Conservation (phyloP, 1,140 invertebrate genomes). For the Euwallacea fornicatus region DNA sequence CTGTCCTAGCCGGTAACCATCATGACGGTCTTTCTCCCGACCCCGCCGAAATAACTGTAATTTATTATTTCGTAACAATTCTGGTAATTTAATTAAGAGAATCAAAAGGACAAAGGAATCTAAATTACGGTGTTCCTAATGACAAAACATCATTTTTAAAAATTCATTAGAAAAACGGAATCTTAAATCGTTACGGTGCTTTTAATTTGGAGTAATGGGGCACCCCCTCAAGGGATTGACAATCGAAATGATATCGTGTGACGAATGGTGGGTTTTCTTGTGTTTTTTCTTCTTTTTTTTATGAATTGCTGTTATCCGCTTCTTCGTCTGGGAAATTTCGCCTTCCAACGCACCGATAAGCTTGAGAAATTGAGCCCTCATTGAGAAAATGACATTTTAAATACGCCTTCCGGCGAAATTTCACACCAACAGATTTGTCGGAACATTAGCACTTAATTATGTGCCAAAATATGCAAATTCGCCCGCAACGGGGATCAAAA, state of each 20-base stretch:
- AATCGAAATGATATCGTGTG: background rate
- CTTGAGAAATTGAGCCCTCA: too few relatives aligned
- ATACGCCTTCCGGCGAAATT: background rate
- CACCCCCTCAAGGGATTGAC: slow-evolving; percentile 1
- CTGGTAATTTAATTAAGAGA: slow-evolving; percentile 20
- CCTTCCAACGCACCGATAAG: too few relatives aligned
- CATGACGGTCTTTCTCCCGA: background rate
- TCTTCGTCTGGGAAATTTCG: too few relatives aligned
- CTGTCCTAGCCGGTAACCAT: too few relatives aligned
- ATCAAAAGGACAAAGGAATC: slow-evolving; percentile 11
- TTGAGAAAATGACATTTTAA: slow-evolving; percentile 7
- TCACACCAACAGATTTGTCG: background rate
- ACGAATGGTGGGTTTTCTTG: background rate
- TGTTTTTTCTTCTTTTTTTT: too few relatives aligned
- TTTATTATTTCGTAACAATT: slow-evolving; percentile 23
- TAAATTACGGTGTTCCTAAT: slow-evolving; percentile 14
- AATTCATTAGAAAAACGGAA: slow-evolving; percentile 21
- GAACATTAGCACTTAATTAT: slow-evolving; percentile 6
- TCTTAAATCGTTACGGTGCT: slow-evolving; percentile 7
- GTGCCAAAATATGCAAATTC: slow-evolving; percentile 26
- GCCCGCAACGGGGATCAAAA: slow-evolving; percentile 2
- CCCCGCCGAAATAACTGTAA: slow-evolving; percentile 15
- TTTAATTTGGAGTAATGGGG: slow-evolving; percentile 3
- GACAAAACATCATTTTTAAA: slow-evolving; percentile 15
- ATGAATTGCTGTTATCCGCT: too few relatives aligned